These are phyloP conservation scores for Bombus picipes DNA, from an alignment of 1,140 invertebrate genomes.

Conservation along the genomic window DNA sequence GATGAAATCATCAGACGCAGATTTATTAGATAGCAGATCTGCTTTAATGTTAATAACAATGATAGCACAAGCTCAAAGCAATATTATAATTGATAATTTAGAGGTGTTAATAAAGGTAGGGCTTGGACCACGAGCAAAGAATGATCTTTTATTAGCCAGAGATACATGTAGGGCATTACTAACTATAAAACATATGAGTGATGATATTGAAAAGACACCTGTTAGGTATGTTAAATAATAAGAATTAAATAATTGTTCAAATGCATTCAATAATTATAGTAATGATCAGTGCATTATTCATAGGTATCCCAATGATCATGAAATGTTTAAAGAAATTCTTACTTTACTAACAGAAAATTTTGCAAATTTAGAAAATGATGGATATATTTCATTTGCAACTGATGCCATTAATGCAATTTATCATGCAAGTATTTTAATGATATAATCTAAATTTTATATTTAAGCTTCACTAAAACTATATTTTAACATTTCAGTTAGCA, in stretches of 20 bases:
- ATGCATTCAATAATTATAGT: constrained; percentile 25
- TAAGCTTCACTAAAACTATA: neutral
- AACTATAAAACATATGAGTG: constrained; percentile 78
- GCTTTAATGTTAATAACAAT: constrained; percentile 90
- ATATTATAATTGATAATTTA: constrained; percentile 85
- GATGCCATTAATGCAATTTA: constrained; percentile 86
- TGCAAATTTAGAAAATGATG: constrained; percentile 75
- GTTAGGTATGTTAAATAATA: constrained; percentile 62
- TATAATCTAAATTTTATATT: constrained; percentile 6
- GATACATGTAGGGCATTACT: constrained; percentile 85
- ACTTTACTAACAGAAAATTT: constrained; percentile 82
- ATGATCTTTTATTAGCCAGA: constrained; percentile 83
- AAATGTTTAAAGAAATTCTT: constrained; percentile 83
- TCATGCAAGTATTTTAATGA: constrained; percentile 74
- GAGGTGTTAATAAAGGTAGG: constrained; percentile 84
- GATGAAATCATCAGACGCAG: constrained; percentile 88
- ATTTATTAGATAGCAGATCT: constrained; percentile 86
- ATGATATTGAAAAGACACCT: constrained; percentile 65
- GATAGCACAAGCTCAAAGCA: constrained; percentile 84
- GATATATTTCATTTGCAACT: constrained; percentile 85
- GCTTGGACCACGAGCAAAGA: constrained; percentile 81
- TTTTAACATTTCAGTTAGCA: constrained; percentile 72
- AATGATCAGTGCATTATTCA: constrained; percentile 21
- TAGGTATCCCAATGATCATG: constrained; percentile 83
- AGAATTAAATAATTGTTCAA: neutral